A percentile compares a stretch with the other conserved stretches of the same genome.
These are phyloP conservation scores for Callipepla californica DNA, from an alignment of 2,113 vertebrate species.

Conservation along the genomic window DNA sequence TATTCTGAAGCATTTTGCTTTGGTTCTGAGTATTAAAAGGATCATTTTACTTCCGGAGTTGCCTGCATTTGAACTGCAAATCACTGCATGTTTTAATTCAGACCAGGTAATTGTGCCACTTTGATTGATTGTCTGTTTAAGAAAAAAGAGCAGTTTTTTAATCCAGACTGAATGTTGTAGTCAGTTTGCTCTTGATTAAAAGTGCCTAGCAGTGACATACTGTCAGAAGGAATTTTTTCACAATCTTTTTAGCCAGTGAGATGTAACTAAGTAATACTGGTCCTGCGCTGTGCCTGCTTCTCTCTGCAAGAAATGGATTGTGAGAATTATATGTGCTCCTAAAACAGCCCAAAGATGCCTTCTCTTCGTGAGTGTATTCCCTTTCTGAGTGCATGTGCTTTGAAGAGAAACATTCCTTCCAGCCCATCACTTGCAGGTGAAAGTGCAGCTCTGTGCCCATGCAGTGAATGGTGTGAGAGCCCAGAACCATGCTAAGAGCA, in stretches of 20 bases:
- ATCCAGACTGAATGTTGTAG: conserved; percentile 8
- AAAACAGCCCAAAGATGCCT: not conserved
- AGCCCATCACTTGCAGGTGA: not conserved
- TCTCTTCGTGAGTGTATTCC: not conserved
- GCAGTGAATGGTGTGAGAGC: not conserved
- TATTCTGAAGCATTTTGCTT: conserved; percentile 40
- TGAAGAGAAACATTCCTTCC: not conserved
- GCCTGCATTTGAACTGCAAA: conserved; percentile 8
- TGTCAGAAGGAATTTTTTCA: not conserved
- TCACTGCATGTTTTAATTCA: conserved; percentile 7
- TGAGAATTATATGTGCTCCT: not conserved
- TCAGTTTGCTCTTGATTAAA: conserved; percentile 50
- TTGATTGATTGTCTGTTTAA: conserved; percentile 62
- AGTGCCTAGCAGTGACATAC: not conserved
- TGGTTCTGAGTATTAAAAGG: conserved; percentile 58
- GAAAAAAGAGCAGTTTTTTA: conserved; percentile 25
- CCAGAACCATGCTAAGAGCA: fast-evolving
- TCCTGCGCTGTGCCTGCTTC: not conserved
- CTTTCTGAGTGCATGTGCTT: not conserved
- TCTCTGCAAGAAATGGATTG: fast-evolving
- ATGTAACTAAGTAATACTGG: not conserved
- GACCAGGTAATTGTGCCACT: conserved; percentile 10
- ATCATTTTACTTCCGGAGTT: conserved; percentile 34
- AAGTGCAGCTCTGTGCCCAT: fast-evolving
- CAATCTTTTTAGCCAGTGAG: not conserved